A percentile compares a stretch with the other conserved stretches of the same genome.
Conservation (phyloP, 2,113 vertebrate species). For the Thamnaconus septentrionalis region DNA sequence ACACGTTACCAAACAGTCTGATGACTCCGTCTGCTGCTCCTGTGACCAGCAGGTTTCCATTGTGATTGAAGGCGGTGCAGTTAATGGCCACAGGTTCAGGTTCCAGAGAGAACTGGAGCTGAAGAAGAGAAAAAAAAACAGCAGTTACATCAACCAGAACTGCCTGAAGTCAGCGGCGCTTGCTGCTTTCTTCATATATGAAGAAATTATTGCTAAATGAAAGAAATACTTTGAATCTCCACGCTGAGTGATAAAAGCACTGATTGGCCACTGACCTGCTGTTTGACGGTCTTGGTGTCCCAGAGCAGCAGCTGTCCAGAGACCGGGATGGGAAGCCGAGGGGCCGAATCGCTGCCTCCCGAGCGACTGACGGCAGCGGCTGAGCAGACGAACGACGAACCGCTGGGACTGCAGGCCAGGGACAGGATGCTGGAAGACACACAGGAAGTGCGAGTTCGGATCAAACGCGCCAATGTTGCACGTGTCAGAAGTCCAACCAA, state of each 20-base stretch:
- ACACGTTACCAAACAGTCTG: conserved; percentile 86
- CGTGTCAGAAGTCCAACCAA: too few relatives aligned
- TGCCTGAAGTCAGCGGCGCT: too few relatives aligned
- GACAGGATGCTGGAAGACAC: conserved; percentile 85
- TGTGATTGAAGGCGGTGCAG: conserved; percentile 97
- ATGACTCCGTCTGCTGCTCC: conserved; percentile 94
- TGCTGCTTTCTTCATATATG: too few relatives aligned
- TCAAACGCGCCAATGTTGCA: too few relatives aligned
- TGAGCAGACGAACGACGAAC: conserved; percentile 93
- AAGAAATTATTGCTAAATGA: too few relatives aligned
- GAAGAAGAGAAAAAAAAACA: conserved; percentile 17
- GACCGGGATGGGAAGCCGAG: conserved; percentile 63
- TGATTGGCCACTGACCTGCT: conserved; percentile 80
- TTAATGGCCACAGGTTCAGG: conserved; percentile 92
- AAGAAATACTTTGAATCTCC: too few relatives aligned
- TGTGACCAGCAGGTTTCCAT: conserved; percentile 93
- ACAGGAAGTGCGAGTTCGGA: not conserved
- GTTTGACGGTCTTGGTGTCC: conserved; percentile 98
- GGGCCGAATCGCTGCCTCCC: conserved; percentile 21
- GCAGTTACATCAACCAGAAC: too few relatives aligned
- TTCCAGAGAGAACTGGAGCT: conserved; percentile 94
- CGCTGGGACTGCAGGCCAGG: conserved; percentile 91
- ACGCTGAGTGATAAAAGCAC: not conserved
- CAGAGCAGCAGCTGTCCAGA: conserved; percentile 90
- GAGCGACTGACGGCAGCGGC: conserved; percentile 81